These are phyloP conservation scores for Bimastos eiseni DNA, from an alignment of 2,888 invertebrate genomes.

Conservation along the genomic window DNA sequence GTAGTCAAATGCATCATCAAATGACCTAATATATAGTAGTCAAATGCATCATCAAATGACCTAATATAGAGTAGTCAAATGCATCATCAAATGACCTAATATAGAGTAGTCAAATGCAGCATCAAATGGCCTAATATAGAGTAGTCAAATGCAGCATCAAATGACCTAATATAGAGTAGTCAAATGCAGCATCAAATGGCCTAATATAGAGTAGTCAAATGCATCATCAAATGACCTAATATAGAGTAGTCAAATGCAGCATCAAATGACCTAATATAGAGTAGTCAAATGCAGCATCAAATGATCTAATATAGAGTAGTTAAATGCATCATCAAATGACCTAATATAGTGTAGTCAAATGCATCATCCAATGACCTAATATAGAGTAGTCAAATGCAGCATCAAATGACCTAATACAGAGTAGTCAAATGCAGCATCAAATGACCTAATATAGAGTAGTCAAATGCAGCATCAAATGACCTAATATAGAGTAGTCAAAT, in stretches of 20 bases:
- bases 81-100: neutral
- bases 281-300: neutral
- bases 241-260: too few relatives aligned
- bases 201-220: neutral
- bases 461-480: neutral
- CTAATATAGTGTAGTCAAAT: neutral
- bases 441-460: too few relatives aligned
- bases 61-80: neutral
- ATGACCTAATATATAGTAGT: too few relatives aligned
- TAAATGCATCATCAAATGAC: neutral
- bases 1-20: neutral
- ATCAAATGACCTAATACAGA: too few relatives aligned
- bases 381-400: too few relatives aligned
- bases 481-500: neutral
- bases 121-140: too few relatives aligned
- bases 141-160: neutral
- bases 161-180: too few relatives aligned
- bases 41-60: neutral
- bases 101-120: too few relatives aligned
- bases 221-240: neutral
- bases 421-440: neutral
- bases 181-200: neutral
- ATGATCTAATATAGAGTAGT: too few relatives aligned
- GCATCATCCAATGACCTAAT: neutral
- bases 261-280: too few relatives aligned